Evolutionary conservation across 1,140 invertebrate species (phyloP).

Genomic region (Macrostomum lignano): DNA sequence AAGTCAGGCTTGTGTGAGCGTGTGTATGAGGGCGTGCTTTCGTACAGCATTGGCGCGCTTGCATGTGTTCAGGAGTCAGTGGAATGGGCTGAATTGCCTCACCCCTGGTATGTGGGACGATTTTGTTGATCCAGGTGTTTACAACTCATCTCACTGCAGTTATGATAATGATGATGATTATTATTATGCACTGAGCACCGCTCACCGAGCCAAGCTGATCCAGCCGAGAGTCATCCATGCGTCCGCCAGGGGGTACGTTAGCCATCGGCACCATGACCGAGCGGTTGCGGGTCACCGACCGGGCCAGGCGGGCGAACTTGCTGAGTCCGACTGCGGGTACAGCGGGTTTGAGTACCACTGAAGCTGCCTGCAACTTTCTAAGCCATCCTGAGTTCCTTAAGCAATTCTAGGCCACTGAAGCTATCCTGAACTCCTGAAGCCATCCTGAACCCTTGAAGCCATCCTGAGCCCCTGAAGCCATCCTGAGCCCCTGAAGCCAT

Average conservation of each 20-base stretch:
- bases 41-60: no score
- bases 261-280: conserved; percentile 33
- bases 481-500: no score
- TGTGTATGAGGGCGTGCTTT: no score
- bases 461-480: no score
- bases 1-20: no score
- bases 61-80: no score
- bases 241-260: neutral
- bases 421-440: no score
- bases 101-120: neutral
- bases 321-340: conserved; percentile 42
- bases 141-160: neutral
- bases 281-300: conserved; percentile 71
- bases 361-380: neutral
- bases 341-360: neutral
- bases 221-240: neutral
- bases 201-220: neutral
- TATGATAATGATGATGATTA: neutral
- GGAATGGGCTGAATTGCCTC: no score
- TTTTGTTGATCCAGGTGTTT: neutral
- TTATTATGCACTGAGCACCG: conserved; percentile 1
- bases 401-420: no score
- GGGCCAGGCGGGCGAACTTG: conserved; percentile 81
- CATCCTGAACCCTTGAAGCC: no score
- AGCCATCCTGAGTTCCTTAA: no score